These are phyloP conservation scores for Phoebastria nigripes DNA, from an alignment of 2,797 vertebrate species.

Conservation along the genomic window DNA sequence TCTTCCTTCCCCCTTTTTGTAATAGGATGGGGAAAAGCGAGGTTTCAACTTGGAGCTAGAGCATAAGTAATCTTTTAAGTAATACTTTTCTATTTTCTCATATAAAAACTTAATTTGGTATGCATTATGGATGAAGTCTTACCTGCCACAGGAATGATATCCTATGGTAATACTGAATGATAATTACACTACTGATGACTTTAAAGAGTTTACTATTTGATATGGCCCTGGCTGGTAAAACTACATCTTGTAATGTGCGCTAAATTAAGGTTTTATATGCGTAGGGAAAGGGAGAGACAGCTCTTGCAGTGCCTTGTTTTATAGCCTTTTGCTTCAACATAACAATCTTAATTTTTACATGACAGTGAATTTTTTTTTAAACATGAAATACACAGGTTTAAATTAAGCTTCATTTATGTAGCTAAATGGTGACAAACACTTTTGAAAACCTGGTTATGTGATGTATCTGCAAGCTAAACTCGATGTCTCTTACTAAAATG, in stretches of 20 bases:
- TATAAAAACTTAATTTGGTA: constrained; percentile 9
- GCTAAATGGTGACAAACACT: not conserved
- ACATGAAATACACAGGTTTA: not conserved
- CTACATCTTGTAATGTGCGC: not conserved
- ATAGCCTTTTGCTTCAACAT: not conserved
- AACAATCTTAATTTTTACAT: not conserved
- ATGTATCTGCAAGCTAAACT: not conserved
- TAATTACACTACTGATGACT: not conserved
- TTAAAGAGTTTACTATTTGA: not conserved
- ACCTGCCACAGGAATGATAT: not conserved
- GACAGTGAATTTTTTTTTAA: not conserved
- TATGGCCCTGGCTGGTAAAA: not conserved
- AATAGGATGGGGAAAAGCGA: not conserved
- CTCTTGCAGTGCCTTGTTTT: not conserved
- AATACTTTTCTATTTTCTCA: not conserved
- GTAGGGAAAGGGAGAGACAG: not conserved
- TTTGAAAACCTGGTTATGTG: not conserved
- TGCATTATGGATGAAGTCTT: not conserved
- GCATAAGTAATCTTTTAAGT: not conserved
- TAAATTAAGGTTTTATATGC: not conserved
- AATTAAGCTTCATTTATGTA: constrained; percentile 3
- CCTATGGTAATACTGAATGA: not conserved
- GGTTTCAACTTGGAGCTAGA: not conserved
- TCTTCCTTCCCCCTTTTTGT: not conserved
- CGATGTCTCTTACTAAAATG: not conserved